These are phyloP conservation scores for Hirundo rustica DNA, from an alignment of 2,797 vertebrate species.

Conservation along the genomic window DNA sequence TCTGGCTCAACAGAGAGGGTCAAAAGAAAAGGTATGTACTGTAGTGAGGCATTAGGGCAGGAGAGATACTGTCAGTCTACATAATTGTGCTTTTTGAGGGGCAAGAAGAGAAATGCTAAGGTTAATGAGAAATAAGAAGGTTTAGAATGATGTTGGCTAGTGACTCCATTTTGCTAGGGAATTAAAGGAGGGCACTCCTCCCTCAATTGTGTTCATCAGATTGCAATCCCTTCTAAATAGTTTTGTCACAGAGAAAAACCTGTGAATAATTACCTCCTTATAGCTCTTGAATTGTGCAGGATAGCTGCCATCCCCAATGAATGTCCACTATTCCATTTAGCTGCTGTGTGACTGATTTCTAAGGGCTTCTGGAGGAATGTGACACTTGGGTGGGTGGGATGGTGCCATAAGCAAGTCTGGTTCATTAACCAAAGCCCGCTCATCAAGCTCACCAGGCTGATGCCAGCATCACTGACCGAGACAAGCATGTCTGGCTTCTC, in stretches of 20 bases:
- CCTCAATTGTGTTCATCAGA: background rate
- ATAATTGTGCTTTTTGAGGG: background rate
- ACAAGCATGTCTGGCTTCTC: background rate
- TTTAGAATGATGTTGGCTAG: background rate
- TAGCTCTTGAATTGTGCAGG: background rate
- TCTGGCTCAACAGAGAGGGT: background rate
- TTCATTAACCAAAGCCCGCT: background rate
- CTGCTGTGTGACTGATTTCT: background rate
- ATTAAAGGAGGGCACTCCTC: background rate
- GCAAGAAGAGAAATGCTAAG: background rate
- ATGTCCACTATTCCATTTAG: background rate
- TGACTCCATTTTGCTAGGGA: background rate
- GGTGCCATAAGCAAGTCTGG: background rate
- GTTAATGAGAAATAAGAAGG: background rate
- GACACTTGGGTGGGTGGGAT: background rate
- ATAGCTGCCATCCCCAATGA: slow-evolving; percentile 16
- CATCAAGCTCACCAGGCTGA: background rate
- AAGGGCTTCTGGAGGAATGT: background rate
- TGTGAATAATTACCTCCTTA: slow-evolving; percentile 27
- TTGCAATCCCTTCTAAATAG: background rate
- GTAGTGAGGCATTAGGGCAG: background rate
- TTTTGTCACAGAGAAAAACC: slow-evolving; percentile 23
- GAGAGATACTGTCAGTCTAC: background rate
- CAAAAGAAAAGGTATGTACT: background rate
- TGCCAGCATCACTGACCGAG: background rate